Percentiles rank a stretch among this genome's conserved stretches.
Conservation (phyloP, 2,888 invertebrate genomes). For the Diplazon laetatorius region DNA sequence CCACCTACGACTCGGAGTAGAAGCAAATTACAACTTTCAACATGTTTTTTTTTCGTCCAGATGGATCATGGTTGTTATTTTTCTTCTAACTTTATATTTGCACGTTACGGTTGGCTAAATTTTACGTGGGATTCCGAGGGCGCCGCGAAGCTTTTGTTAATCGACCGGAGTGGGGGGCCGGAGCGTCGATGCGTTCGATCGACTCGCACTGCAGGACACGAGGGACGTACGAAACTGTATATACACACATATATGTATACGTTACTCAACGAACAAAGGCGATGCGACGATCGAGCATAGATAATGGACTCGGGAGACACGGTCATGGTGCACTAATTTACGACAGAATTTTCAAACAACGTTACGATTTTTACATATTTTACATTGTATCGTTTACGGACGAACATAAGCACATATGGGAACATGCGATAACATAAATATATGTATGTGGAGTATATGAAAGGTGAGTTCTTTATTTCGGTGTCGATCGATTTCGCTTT, state of each 20-base stretch:
- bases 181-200: conserved; percentile 40
- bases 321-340: conserved; percentile 43
- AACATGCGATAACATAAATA: background rate
- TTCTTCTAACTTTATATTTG: too few species aligned
- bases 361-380: background rate
- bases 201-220: conserved; percentile 29
- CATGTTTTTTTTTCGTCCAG: conserved; percentile 2
- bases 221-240: background rate
- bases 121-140: conserved; percentile 30
- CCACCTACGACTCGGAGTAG: too few species aligned
- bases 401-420: background rate
- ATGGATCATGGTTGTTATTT: background rate
- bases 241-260: too few species aligned
- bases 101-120: background rate
- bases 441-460: conserved; percentile 2
- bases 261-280: conserved; percentile 39
- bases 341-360: conserved; percentile 29
- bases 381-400: background rate
- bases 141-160: conserved; percentile 40
- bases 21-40: too few species aligned
- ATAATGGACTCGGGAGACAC: conserved; percentile 41
- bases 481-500: conserved; percentile 19
- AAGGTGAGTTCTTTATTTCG: conserved; percentile 35
- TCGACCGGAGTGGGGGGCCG: background rate
- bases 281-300: conserved; percentile 37